Conservation (phyloP, 2,113 vertebrate species). For the Pachyramphus minor region DNA sequence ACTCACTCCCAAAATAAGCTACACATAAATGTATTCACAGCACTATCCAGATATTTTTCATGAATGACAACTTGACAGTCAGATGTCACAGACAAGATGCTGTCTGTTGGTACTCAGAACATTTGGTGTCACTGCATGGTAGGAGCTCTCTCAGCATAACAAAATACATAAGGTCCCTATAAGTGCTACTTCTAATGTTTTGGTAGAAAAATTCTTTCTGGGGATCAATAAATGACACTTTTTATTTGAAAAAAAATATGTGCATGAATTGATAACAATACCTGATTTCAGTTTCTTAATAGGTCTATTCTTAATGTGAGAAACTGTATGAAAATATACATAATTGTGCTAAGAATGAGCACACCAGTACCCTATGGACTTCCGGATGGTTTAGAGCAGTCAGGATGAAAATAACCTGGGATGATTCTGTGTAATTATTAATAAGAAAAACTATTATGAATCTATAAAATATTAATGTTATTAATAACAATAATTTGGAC, state of each 20-base stretch:
- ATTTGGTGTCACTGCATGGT: not conserved
- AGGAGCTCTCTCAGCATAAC: not conserved
- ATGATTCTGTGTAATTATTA: not conserved
- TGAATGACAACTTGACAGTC: not conserved
- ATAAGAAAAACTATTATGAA: not conserved
- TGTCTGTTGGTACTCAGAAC: not conserved
- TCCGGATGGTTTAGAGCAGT: not conserved
- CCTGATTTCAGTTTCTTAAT: not conserved
- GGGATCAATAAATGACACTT: not conserved
- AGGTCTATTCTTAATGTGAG: not conserved
- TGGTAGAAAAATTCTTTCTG: not conserved
- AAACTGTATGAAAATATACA: not conserved
- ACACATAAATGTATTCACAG: not conserved
- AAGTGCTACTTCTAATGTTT: not conserved
- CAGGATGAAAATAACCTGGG: not conserved
- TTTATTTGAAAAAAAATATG: not conserved
- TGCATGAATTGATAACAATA: not conserved
- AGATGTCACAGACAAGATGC: slow-evolving; percentile 23
- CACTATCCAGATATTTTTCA: not conserved
- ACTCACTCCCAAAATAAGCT: slow-evolving; percentile 24
- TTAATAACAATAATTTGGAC: not conserved
- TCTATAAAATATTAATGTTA: not conserved
- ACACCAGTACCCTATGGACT: not conserved
- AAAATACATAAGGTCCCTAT: not conserved
- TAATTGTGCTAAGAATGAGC: not conserved